Evolutionary conservation across 2,113 vertebrate genomes (phyloP), one percentile per base, ranked within the genome.

Genomic region (Tympanuchus pallidicinctus): DNA sequence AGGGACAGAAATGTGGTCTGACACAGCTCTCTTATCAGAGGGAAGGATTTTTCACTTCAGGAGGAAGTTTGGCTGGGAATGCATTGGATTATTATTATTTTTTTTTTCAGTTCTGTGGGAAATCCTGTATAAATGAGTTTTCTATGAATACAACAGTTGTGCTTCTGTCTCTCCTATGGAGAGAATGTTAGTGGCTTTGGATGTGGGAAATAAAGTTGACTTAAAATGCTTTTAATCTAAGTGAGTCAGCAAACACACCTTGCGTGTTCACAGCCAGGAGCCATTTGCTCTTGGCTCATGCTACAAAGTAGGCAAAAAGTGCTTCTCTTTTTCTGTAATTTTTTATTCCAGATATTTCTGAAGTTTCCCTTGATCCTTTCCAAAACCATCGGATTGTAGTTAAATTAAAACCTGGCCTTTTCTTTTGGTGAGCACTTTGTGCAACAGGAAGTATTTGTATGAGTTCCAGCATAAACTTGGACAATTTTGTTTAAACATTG

Each of bases 21-120:
- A 93, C 63, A 85, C 71, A 59, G 54, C 66, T 75, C 94, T 75
- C 90, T 95, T 96, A 95, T 91, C 89, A 74, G 75, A 89, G 71
- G 85, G 91, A 91, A 92, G 82, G 87, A 77, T 88, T 95, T 96
- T 96, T 95, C 86, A 79, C 86, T 84, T 91, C 42, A 67, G 82
- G 82, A 89, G 84, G 89, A 95, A 95, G 81, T 92, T 63, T 79
- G 84, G 92, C 72, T 87, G 18, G 52, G 81, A 93, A 84, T 64
- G 19, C 71, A 59, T 59, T 79, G 86, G 92, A 7, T 47, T 76
- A 34, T 38, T 76, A 27, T 30, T 36, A 7, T 36, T 36, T 76
- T 30, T 30, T 40, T 67, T 75, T 76, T 7, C 52, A 72, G 24
- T 25, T 91, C 59, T 47, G 71, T 0, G 32, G 82, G 84, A 94